A percentile compares a stretch with the other conserved stretches of the same genome.
Conservation (phyloP, 2,113 vertebrate genomes). For the Marmota monax region DNA sequence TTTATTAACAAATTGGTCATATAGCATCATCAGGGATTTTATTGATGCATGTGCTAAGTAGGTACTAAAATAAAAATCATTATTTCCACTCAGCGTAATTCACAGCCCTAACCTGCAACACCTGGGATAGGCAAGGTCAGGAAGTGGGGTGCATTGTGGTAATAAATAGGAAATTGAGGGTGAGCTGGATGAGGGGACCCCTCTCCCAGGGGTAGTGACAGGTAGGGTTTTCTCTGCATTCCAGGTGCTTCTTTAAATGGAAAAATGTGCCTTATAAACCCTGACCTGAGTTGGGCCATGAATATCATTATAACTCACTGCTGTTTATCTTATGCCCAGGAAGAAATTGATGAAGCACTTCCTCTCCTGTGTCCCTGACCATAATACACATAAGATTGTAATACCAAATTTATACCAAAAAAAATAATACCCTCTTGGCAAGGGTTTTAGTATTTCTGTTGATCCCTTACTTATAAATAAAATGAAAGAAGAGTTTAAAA, state of each 20-base stretch:
- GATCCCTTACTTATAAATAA: background rate
- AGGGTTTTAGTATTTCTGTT: background rate
- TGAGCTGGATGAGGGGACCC: background rate
- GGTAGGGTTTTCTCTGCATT: background rate
- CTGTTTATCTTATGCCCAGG: background rate
- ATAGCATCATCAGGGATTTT: background rate
- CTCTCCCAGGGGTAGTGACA: background rate
- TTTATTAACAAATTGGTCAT: background rate
- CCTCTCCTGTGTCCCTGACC: background rate
- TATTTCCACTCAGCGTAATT: background rate
- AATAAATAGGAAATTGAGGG: background rate
- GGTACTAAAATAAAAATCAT: background rate
- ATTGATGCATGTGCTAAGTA: background rate
- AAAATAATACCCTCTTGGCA: background rate
- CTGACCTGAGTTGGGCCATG: background rate
- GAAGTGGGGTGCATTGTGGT: background rate
- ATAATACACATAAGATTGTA: background rate
- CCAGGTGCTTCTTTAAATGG: background rate
- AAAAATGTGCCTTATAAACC: background rate
- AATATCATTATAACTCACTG: background rate
- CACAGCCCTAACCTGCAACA: background rate
- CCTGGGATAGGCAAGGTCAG: background rate
- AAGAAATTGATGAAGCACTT: background rate
- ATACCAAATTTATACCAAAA: background rate
- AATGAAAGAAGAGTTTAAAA: background rate